phyloP scores from a whole-genome alignment of 1,140 invertebrate species.

The Mactra quadrangularis region DNA sequence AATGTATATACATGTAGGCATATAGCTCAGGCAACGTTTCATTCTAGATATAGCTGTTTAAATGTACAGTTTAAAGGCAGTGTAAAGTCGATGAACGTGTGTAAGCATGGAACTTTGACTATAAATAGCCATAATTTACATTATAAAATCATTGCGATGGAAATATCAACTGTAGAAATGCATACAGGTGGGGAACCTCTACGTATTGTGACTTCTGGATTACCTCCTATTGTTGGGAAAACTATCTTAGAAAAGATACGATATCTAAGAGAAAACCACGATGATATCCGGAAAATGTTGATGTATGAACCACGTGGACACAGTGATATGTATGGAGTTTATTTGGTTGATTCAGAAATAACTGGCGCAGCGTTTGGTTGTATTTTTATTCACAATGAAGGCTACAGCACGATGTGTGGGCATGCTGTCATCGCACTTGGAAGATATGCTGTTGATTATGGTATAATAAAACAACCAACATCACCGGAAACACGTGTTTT shows the following conservation, averaged over 20 bases:
- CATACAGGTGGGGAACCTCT: conserved; percentile 81
- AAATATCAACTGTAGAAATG: conserved; percentile 77
- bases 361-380: conserved; percentile 77
- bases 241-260: conserved; percentile 73
- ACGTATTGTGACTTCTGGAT: conserved; percentile 79
- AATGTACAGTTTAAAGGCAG: too few relatives aligned
- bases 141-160: too few relatives aligned
- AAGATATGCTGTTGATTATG: conserved; percentile 73
- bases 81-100: too few relatives aligned
- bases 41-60: too few relatives aligned
- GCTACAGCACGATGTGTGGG: conserved; percentile 83
- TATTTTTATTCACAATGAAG: conserved; percentile 83
- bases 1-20: too few relatives aligned
- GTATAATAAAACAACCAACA: conserved; percentile 64
- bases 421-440: conserved; percentile 81
- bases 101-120: too few relatives aligned
- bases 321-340: conserved; percentile 80
- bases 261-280: conserved; percentile 68
- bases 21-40: too few relatives aligned
- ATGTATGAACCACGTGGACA: conserved; percentile 82
- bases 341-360: conserved; percentile 75
- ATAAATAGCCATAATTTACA: too few relatives aligned
- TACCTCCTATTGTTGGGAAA: conserved; percentile 66
- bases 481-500: conserved; percentile 75
- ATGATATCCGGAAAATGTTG: conserved; percentile 76